Base-by-base conservation (phyloP, 1,140 invertebrate species). In the Wiebesia pumilae region DNA sequence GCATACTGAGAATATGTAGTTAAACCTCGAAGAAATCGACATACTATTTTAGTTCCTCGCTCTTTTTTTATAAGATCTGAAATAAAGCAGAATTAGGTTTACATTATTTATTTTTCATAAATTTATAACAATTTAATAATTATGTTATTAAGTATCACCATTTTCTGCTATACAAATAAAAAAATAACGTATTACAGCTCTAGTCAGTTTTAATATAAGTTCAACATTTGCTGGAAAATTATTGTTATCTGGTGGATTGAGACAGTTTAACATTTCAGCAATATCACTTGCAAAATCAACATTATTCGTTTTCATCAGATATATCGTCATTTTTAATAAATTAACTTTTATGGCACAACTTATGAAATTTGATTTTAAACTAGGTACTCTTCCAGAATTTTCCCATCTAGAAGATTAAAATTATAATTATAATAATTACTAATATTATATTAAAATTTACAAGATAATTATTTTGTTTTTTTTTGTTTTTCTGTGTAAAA, bases 131-230 rank as follows among this genome's bases (percentile, higher is more conserved):
- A 51, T 47, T 33, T 54, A 51, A 35, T 78, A 47, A 62, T 27
- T 77, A 80, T 87, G 88, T 89, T 92, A 93, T 30, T 67, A n/a
- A n/a, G n/a, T n/a, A 43, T 77, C 51, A 96, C 96, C 96, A 93
- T 94, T 92, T 90, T 96, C 94, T 71, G 94, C 94, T 81, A 97
- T 94, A 87, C 96, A 97, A 65, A 95, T 94, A 92, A 97, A 97
- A 90, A 97, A 97, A 92, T 97, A 97, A 89, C 96, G 95, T 1
- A 97, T 95, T 35, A 95, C 95, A 0, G 96, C 95, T 88, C 95
- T 95, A 0, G 96, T 95, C 9, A 97, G 91, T 91, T 96, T 97
- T 47, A 96, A 87, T 69, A 92, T 92, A 12, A 95, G 92, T 88
- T 94, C 92, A 69, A 95, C 89, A 47, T 93, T 94, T 14, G 93